These are phyloP conservation scores for Strigamia transsilvanica DNA, from an alignment of 2,888 invertebrate species.

Conservation along the genomic window DNA sequence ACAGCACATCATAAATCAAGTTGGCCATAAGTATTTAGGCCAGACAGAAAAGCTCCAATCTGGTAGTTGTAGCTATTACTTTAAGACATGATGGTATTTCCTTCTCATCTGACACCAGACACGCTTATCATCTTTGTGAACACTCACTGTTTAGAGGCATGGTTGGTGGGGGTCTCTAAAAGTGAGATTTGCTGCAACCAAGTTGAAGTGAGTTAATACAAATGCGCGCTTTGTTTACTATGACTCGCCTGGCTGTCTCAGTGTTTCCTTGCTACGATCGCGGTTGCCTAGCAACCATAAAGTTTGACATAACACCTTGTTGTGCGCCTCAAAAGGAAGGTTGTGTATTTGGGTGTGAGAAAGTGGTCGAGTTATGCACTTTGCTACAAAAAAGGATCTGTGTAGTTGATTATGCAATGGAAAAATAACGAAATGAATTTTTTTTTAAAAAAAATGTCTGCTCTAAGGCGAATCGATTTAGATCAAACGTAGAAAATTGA, in stretches of 20 bases:
- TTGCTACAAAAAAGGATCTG: not conserved
- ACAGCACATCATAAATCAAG: constrained; percentile 45
- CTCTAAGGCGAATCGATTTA: not conserved
- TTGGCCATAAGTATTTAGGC: constrained; percentile 40
- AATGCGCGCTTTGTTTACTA: constrained; percentile 24
- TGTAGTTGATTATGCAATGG: constrained; percentile 26
- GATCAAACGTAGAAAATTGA: constrained; percentile 10
- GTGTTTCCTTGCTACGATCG: not conserved
- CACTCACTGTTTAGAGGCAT: constrained; percentile 32
- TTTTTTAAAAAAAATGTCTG: not conserved
- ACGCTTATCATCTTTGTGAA: constrained; percentile 47
- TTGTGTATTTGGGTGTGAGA: constrained; percentile 23
- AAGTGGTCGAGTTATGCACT: constrained; percentile 32
- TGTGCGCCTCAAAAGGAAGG: constrained; percentile 23
- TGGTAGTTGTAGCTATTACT: constrained; percentile 47
- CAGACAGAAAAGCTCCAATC: constrained; percentile 49
- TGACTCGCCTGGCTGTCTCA: constrained; percentile 36
- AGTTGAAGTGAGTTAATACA: constrained; percentile 28
- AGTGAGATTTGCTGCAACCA: constrained; percentile 31
- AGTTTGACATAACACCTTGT: constrained; percentile 46
- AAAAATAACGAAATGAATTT: not conserved
- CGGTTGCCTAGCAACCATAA: constrained; percentile 14
- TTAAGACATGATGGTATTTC: constrained; percentile 49
- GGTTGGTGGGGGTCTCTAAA: not conserved
- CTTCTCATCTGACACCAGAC: constrained; percentile 48